phyloP scores from a whole-genome alignment of 2,888 invertebrate species.

The Drosophila neonasuta region DNA sequence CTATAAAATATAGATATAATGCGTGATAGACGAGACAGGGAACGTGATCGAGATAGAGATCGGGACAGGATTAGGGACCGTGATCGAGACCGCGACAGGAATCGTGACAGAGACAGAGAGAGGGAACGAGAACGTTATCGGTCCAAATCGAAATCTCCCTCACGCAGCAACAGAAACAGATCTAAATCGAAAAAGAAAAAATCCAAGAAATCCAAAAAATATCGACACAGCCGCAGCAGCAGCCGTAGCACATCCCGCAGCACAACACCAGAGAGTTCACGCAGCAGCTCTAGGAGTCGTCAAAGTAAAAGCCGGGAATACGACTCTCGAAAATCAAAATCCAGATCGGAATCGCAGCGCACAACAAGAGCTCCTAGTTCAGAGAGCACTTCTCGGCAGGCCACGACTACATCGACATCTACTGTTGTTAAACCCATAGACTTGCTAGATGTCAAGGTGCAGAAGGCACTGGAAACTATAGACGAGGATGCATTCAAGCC shows the following conservation, averaged over 20 bases:
- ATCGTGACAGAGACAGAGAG: constrained; percentile 59
- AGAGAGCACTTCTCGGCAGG: constrained; percentile 62
- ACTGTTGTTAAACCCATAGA: constrained; percentile 61
- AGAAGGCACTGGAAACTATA: constrained; percentile 86
- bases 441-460: constrained; percentile 71
- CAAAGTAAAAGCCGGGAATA: constrained; percentile 63
- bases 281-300: constrained; percentile 64
- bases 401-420: constrained; percentile 21
- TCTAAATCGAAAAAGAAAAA: constrained; percentile 78
- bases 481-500: constrained; percentile 88
- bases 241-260: constrained; percentile 67
- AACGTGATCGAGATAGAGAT: constrained; percentile 55
- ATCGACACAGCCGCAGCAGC: constrained; percentile 73
- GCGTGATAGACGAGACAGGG: constrained; percentile 61
- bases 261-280: constrained; percentile 50
- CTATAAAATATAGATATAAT: constrained; percentile 35
- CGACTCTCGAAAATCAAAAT: constrained; percentile 66
- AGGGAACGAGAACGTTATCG: constrained; percentile 64
- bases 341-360: constrained; percentile 60
- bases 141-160: constrained; percentile 66
- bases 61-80: constrained; percentile 28
- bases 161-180: constrained; percentile 49
- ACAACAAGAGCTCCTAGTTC: constrained; percentile 66
- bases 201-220: constrained; percentile 76
- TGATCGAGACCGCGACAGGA: constrained; percentile 47